Percentiles rank a stretch among this genome's conserved stretches.
These are phyloP conservation scores for Cetoscarus ocellatus DNA, from an alignment of 2,797 vertebrate genomes.

Conservation along the genomic window DNA sequence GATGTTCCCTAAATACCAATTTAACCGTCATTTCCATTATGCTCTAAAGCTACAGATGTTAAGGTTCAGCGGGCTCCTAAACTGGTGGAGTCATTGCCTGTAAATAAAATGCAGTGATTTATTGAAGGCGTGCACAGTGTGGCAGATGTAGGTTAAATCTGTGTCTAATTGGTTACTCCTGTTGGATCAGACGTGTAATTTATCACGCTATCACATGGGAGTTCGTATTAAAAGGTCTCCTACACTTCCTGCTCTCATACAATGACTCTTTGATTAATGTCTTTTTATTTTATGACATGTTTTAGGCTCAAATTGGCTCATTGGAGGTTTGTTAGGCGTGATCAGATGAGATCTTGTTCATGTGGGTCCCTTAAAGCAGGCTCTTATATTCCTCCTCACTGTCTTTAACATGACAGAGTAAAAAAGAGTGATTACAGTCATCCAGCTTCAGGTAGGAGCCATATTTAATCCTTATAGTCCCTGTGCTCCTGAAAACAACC, in stretches of 20 bases:
- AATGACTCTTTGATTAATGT: not conserved
- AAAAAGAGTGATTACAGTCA: not conserved
- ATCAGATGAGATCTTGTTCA: too few relatives aligned
- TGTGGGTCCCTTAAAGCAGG: not conserved
- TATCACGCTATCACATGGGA: not conserved
- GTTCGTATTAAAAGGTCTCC: not conserved
- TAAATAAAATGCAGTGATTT: not conserved
- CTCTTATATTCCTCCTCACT: too few relatives aligned
- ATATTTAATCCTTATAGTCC: not conserved
- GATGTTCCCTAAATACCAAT: too few relatives aligned
- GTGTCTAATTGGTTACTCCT: not conserved
- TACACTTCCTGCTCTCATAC: not conserved
- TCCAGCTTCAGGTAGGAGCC: conserved; percentile 1
- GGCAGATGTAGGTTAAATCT: not conserved
- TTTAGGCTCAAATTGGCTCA: not conserved
- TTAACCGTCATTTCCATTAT: too few relatives aligned
- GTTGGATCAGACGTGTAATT: not conserved
- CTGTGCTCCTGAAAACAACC: not conserved
- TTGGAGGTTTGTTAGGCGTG: not conserved
- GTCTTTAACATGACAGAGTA: too few relatives aligned
- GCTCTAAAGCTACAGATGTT: too few relatives aligned
- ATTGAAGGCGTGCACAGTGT: not conserved
- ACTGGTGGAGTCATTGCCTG: not conserved
- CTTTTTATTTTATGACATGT: not conserved
- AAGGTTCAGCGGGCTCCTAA: too few relatives aligned